Percentiles rank a stretch among this genome's conserved stretches.
Evolutionary conservation across 2,113 vertebrate species (phyloP).

Genomic region (Cheirogaleus medius): DNA sequence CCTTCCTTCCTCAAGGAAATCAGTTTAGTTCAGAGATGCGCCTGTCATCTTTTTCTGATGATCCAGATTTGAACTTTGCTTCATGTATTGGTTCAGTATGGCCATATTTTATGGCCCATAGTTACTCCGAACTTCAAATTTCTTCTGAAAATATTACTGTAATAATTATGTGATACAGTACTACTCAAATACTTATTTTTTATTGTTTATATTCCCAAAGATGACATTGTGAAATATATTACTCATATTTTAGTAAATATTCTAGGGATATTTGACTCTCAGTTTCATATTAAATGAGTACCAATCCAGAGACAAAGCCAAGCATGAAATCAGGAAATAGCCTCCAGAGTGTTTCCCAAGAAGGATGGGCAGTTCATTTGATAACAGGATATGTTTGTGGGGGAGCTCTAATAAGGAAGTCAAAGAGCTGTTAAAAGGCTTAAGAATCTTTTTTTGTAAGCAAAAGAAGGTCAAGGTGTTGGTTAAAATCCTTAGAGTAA

Average conservation of each 20-base stretch:
- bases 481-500: conserved; percentile 14
- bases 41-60: neutral
- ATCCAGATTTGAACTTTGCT: conserved; percentile 29
- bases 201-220: conserved; percentile 4
- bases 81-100: neutral
- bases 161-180: neutral
- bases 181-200: neutral
- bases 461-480: neutral
- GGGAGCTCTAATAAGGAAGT: neutral
- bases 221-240: neutral
- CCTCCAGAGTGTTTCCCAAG: neutral
- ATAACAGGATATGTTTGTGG: neutral
- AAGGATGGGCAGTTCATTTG: conserved; percentile 6
- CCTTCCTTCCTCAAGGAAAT: neutral
- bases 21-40: neutral
- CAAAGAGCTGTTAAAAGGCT: conserved; percentile 30
- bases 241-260: conserved; percentile 24
- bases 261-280: conserved; percentile 23
- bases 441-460: conserved; percentile 30
- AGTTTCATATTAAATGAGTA: conserved; percentile 6
- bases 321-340: neutral
- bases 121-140: conserved; percentile 6
- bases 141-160: conserved; percentile 40
- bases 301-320: neutral
- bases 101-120: neutral